A percentile compares a stretch with the other conserved stretches of the same genome.
These are phyloP conservation scores for Mimas tiliae DNA, from an alignment of 2,888 invertebrate species.

Conservation along the genomic window DNA sequence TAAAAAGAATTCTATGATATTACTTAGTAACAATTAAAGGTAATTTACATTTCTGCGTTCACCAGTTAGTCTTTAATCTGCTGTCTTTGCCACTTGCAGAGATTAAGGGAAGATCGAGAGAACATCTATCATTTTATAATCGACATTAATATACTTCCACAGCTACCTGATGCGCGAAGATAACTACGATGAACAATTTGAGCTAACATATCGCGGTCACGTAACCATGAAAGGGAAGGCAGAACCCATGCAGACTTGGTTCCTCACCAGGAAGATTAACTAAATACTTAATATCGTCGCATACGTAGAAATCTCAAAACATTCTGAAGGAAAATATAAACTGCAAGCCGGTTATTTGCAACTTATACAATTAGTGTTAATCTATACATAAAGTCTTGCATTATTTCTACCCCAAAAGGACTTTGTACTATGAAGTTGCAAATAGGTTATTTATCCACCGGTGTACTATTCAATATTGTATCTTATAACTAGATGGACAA, in stretches of 20 bases:
- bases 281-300: conserved; percentile 8
- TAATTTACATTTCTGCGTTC: no score
- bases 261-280: conserved; percentile 84
- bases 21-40: no score
- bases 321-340: not conserved
- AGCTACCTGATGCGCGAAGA: conserved; percentile 92
- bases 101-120: no score
- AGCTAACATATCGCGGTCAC: conserved; percentile 93
- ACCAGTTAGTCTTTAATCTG: no score
- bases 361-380: not conserved
- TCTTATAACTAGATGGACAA: not conserved
- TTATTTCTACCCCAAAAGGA: no score
- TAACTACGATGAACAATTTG: conserved; percentile 93
- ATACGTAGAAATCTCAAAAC: not conserved
- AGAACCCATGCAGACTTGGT: conserved; percentile 97
- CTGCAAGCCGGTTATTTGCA: not conserved
- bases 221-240: conserved; percentile 97
- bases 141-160: conserved; percentile 46
- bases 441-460: not conserved
- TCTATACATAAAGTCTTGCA: no score
- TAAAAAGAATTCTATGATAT: no score
- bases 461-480: not conserved
- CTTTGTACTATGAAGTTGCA: no score
- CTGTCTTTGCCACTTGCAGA: no score
- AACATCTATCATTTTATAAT: no score